phyloP scores from a whole-genome alignment of 2,888 invertebrate genomes.

The Rapana venosa region DNA sequence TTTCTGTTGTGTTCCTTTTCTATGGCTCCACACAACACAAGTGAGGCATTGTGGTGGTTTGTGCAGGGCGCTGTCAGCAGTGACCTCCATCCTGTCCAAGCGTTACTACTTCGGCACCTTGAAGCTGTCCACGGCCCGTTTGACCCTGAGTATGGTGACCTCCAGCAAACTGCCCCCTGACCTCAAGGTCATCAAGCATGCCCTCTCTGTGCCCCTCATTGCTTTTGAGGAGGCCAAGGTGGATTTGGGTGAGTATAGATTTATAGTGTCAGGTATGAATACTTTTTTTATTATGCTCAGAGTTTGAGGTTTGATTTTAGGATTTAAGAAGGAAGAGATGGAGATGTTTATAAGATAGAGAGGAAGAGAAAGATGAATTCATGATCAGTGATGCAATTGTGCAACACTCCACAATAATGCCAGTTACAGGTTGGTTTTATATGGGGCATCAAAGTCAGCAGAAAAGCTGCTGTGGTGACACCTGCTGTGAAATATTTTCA shows the following conservation, averaged over 20 bases:
- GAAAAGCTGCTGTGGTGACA: no score
- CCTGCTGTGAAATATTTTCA: no score
- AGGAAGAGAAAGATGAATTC: no score
- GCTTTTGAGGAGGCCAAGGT: constrained; percentile 98
- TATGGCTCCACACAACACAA: no score
- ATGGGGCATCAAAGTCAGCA: no score
- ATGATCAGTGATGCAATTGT: no score
- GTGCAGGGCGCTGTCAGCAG: constrained; percentile 86
- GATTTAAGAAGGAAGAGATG: background rate
- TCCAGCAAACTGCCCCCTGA: constrained; percentile 88
- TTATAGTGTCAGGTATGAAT: background rate
- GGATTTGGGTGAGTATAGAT: constrained; percentile 83
- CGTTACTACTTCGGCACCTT: constrained; percentile 92
- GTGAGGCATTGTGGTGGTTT: constrained; percentile 1
- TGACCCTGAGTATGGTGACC: constrained; percentile 93
- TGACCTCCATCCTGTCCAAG: constrained; percentile 87
- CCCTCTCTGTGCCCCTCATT: constrained; percentile 91
- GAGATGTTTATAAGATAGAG: background rate
- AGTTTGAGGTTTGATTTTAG: background rate
- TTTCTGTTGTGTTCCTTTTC: background rate
- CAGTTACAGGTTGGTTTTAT: no score
- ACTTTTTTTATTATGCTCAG: no score
- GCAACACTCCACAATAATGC: no score
- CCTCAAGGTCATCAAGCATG: constrained; percentile 89
- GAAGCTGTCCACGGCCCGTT: constrained; percentile 88